Conservation (phyloP, 1,140 invertebrate species). For the Trissolcus basalis region DNA sequence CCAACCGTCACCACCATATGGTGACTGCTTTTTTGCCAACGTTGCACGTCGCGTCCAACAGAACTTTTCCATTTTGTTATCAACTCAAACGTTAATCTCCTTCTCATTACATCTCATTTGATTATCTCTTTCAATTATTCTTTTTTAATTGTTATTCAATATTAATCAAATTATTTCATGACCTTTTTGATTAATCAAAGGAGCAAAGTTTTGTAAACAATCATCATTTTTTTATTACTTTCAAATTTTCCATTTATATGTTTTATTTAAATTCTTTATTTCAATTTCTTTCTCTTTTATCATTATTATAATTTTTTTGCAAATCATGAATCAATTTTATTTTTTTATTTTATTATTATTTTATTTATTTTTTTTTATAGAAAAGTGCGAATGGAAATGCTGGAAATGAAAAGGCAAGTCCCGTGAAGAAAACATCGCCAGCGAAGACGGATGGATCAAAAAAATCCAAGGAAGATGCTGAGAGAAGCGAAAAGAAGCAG, state of each 20-base stretch:
- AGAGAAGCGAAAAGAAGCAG: conserved; percentile 75
- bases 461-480: conserved; percentile 70
- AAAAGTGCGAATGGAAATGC: conserved; percentile 75
- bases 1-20: conserved; percentile 40
- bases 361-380: conserved; percentile 63
- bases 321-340: too few relatives aligned
- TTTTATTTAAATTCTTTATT: too few relatives aligned
- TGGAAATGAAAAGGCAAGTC: conserved; percentile 74
- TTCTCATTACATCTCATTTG: neutral
- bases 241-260: too few relatives aligned
- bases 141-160: too few relatives aligned
- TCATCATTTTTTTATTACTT: too few relatives aligned
- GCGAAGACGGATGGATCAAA: conserved; percentile 67
- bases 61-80: too few relatives aligned
- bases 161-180: too few relatives aligned
- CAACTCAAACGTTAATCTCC: neutral
- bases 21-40: conserved; percentile 40
- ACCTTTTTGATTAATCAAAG: too few relatives aligned
- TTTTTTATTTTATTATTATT: neutral
- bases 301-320: too few relatives aligned
- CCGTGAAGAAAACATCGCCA: conserved; percentile 73
- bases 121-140: neutral
- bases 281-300: neutral
- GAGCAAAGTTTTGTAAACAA: too few relatives aligned
- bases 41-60: conserved; percentile 1